These are phyloP conservation scores for Scaptodrosophila lebanonensis DNA, from an alignment of 1,140 invertebrate genomes.

Conservation along the genomic window DNA sequence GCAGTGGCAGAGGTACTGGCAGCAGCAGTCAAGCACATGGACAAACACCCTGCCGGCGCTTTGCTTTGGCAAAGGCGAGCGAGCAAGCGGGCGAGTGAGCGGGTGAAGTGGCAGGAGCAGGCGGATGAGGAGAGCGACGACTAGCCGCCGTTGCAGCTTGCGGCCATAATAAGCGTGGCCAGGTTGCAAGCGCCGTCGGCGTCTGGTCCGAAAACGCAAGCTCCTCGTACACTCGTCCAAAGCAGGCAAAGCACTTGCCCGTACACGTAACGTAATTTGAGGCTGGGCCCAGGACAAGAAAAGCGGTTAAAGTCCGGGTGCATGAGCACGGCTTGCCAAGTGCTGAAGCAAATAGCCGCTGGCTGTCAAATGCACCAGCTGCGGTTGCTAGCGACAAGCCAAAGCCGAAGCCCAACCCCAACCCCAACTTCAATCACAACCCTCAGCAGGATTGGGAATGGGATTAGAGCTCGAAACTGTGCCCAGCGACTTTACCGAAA, in stretches of 20 bases:
- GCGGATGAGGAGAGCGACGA: slow-evolving; percentile 69
- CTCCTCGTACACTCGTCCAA: background rate
- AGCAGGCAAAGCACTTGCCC: slow-evolving; percentile 10
- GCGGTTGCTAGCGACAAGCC: background rate
- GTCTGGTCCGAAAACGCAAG: background rate
- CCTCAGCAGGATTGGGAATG: too few relatives aligned
- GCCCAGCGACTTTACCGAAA: too few relatives aligned
- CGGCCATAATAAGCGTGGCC: slow-evolving; percentile 68
- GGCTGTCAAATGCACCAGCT: slow-evolving; percentile 11
- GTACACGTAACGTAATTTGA: slow-evolving; percentile 73
- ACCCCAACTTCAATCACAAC: too few relatives aligned
- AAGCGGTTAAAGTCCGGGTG: slow-evolving; percentile 41
- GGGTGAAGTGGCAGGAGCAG: slow-evolving; percentile 40
- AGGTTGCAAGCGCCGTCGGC: slow-evolving; percentile 21
- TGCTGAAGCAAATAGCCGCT: slow-evolving; percentile 63
- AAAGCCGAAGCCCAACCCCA: background rate
- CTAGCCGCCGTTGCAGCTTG: slow-evolving; percentile 47
- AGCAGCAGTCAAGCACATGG: slow-evolving; percentile 64
- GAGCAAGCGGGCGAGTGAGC: background rate
- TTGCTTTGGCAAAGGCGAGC: background rate
- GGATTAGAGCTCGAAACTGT: too few relatives aligned
- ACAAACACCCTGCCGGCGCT: slow-evolving; percentile 58
- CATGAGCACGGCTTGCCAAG: slow-evolving; percentile 45
- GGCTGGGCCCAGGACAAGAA: slow-evolving; percentile 59
- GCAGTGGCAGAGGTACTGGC: too few relatives aligned